Percentiles rank a stretch among this genome's conserved stretches.
Evolutionary conservation across 35 echinoderm and acorn worm species (phyloP).

Genomic region (Hemicentrotus pulcherrimus): DNA sequence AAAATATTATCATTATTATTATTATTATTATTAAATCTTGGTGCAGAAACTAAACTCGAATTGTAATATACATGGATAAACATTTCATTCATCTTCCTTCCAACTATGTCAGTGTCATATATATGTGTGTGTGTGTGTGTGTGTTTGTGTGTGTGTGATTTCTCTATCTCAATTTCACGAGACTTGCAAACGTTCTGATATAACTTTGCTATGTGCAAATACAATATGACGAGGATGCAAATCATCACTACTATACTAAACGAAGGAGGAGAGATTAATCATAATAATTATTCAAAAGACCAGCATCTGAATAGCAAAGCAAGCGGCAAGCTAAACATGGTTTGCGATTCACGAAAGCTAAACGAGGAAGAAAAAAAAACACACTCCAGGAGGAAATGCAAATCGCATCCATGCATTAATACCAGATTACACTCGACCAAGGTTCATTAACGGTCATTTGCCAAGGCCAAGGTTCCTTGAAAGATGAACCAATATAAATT

Average conservation of each 20-base stretch:
- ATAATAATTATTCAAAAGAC: neutral
- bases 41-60: no score
- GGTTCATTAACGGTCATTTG: slow-evolving; percentile 33
- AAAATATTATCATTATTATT: no score
- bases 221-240: no score
- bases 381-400: neutral
- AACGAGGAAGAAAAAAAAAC: neutral
- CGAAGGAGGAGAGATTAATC: neutral
- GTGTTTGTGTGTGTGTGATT: no score
- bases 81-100: no score
- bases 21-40: no score
- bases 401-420: neutral
- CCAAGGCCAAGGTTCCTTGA: slow-evolving; percentile 29
- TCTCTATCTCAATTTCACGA: no score
- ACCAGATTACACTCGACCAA: neutral
- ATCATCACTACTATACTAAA: neutral
- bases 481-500: neutral
- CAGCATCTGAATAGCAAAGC: neutral
- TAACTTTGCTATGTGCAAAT: no score
- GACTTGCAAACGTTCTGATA: no score
- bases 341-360: neutral
- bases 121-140: no score
- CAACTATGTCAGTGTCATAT: no score
- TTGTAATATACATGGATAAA: no score
- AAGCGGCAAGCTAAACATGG: neutral